Evolutionary conservation across 2,888 invertebrate genomes (phyloP).

Genomic region (Dolomedes plantarius): DNA sequence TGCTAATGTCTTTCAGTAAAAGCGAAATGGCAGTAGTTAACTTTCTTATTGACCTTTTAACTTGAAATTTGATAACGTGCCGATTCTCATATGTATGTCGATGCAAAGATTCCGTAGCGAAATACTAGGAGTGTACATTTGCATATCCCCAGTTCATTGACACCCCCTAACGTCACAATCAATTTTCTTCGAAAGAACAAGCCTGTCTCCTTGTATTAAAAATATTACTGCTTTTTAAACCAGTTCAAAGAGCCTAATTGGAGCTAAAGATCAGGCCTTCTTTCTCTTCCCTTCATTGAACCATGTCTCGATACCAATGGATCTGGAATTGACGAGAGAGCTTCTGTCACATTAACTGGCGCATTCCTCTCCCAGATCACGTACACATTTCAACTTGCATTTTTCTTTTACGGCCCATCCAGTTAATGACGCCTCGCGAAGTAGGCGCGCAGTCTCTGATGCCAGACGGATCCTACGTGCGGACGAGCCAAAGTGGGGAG

Average conservation of each 20-base stretch:
- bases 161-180: too few species aligned
- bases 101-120: too few species aligned
- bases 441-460: background rate
- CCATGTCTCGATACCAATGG: background rate
- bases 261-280: background rate
- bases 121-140: too few species aligned
- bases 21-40: too few species aligned
- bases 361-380: slow-evolving; percentile 8
- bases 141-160: too few species aligned
- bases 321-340: background rate
- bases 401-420: background rate
- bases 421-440: background rate
- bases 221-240: background rate
- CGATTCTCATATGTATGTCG: too few species aligned
- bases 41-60: too few species aligned
- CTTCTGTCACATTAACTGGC: slow-evolving; percentile 8
- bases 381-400: background rate
- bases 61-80: too few species aligned
- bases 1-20: too few species aligned
- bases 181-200: too few species aligned
- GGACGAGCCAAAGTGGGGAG: background rate
- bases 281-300: background rate
- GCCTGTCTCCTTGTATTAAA: too few species aligned
- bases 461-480: background rate
- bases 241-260: background rate